Percentiles rank a stretch among this genome's conserved stretches.
Evolutionary conservation across 2,888 invertebrate species (phyloP).

Genomic region (Phania funesta): DNA sequence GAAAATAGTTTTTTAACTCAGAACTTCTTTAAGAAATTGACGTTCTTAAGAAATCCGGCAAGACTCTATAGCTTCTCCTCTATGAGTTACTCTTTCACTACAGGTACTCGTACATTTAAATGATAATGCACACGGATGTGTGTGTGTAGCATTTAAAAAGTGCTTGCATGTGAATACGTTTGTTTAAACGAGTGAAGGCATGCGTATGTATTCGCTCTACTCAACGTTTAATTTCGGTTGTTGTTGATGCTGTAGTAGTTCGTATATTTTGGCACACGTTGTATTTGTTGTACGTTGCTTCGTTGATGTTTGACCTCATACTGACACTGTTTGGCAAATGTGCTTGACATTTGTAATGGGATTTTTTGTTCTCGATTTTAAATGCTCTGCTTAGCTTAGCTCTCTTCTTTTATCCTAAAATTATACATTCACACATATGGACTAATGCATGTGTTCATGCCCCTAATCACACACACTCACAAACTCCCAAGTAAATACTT

Average conservation of each 20-base stretch:
- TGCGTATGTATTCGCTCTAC: constrained; percentile 17
- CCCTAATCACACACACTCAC: background rate
- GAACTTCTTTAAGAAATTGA: no score
- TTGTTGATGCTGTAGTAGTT: background rate
- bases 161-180: background rate
- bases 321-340: constrained; percentile 68
- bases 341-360: constrained; percentile 68
- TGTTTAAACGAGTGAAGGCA: background rate
- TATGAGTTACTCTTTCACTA: background rate
- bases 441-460: background rate
- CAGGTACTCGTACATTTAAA: background rate
- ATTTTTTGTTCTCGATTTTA: constrained; percentile 62
- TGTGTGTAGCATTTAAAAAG: background rate
- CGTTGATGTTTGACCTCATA: constrained; percentile 67
- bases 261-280: constrained; percentile 52
- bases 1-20: no score
- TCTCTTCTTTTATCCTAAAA: background rate
- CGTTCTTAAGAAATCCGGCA: no score
- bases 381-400: constrained; percentile 12
- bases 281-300: constrained; percentile 44
- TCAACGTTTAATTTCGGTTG: constrained; percentile 4
- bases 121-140: background rate
- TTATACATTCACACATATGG: background rate
- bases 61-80: background rate
- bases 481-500: background rate